Evolutionary conservation across 2,888 invertebrate species (phyloP).

Genomic region (Orthosia cruda): DNA sequence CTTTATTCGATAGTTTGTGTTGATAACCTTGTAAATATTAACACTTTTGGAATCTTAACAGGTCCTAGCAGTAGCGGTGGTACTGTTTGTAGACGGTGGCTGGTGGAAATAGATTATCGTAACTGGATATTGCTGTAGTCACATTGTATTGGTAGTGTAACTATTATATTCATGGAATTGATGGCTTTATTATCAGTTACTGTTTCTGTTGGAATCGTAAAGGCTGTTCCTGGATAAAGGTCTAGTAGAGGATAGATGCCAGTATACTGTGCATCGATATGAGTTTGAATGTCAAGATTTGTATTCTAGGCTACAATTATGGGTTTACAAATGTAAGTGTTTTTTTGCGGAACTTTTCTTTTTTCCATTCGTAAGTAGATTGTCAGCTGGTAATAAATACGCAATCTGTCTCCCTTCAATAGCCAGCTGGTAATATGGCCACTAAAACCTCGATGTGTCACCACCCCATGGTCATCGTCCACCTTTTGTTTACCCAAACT

Average conservation of each 20-base stretch:
- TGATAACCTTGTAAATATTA: constrained; percentile 65
- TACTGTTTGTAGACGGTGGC: constrained; percentile 4
- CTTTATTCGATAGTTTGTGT: constrained; percentile 72
- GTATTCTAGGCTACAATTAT: no score
- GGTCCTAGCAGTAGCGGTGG: constrained; percentile 22
- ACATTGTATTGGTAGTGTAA: neutral
- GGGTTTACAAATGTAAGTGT: no score
- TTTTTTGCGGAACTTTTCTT: no score
- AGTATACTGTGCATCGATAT: neutral
- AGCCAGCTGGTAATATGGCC: constrained; percentile 9
- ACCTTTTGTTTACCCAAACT: constrained; percentile 72
- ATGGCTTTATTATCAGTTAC: neutral
- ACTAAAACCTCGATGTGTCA: constrained; percentile 45
- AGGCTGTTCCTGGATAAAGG: neutral
- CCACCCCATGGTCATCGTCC: constrained; percentile 68
- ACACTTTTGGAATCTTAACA: constrained; percentile 52
- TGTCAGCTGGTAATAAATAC: constrained; percentile 11
- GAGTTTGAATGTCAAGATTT: no score
- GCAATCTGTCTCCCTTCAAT: constrained; percentile 22
- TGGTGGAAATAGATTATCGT: constrained; percentile 19
- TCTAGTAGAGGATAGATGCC: neutral
- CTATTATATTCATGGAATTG: neutral
- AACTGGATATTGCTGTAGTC: constrained; percentile 18
- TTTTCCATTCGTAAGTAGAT: no score
- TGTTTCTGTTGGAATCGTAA: neutral